Conservation (phyloP, 2,797 vertebrate genomes). For the Sebastes kiyomatsui region DNA sequence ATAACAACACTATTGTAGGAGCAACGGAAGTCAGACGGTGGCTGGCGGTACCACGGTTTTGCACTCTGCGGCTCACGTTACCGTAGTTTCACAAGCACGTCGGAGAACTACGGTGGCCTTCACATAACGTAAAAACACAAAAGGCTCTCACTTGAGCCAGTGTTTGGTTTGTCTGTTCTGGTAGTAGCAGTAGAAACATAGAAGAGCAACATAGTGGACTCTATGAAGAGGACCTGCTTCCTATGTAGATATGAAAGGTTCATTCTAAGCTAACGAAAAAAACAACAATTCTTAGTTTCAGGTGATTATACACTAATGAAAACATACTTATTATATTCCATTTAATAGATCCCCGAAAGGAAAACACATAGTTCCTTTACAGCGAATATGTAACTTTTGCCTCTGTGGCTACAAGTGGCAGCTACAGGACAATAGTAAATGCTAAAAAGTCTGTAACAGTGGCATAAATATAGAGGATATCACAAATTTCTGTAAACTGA, state of each 20-base stretch:
- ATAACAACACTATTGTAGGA: no score
- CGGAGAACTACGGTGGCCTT: no score
- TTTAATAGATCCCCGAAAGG: background rate
- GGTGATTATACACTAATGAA: background rate
- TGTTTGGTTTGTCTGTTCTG: background rate
- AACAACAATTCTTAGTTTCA: no score
- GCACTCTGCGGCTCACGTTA: no score
- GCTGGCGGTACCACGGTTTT: no score
- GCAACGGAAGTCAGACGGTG: no score
- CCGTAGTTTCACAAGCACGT: no score
- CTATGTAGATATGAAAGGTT: no score
- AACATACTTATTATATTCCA: background rate
- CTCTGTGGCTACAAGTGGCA: background rate
- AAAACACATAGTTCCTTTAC: background rate
- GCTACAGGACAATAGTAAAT: background rate
- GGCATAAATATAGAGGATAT: background rate
- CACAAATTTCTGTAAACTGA: background rate
- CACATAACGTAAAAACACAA: no score
- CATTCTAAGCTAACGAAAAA: no score
- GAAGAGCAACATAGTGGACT: background rate
- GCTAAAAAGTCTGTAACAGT: background rate
- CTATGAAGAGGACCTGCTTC: fast-evolving
- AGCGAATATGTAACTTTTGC: background rate
- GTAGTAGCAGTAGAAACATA: background rate
- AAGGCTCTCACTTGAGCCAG: no score